Conservation (phyloP, 2,888 invertebrate genomes). For the Melanostoma mellinum region DNA sequence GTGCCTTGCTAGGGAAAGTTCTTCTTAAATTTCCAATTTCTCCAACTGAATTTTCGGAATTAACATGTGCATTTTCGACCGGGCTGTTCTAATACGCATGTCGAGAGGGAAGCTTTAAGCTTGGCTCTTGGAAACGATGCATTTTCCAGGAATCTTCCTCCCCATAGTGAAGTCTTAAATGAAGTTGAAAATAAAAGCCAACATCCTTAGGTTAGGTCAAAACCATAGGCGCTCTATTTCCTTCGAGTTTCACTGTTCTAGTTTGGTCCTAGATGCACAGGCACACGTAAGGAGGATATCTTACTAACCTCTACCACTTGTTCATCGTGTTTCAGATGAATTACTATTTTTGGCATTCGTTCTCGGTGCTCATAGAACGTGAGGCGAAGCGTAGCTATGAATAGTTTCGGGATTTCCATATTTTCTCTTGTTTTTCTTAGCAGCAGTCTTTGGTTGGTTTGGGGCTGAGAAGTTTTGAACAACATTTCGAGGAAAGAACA, state of each 20-base stretch:
- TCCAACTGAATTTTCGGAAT: constrained; percentile 37
- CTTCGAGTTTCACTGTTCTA: constrained; percentile 54
- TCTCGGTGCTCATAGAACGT: constrained; percentile 30
- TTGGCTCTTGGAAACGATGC: constrained; percentile 7
- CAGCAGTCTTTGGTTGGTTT: too few relatives aligned
- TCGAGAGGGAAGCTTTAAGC: constrained; percentile 18
- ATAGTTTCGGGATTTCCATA: neutral
- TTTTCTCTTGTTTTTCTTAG: constrained; percentile 24
- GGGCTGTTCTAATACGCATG: constrained; percentile 46
- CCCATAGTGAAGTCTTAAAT: neutral
- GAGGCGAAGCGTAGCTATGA: constrained; percentile 9
- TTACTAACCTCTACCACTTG: constrained; percentile 3
- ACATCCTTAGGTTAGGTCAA: constrained; percentile 70
- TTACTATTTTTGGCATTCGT: constrained; percentile 46
- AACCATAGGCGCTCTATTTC: constrained; percentile 63
- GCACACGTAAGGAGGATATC: constrained; percentile 18
- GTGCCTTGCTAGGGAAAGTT: constrained; percentile 25
- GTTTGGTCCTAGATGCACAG: constrained; percentile 27
- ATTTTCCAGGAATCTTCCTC: constrained; percentile 30
- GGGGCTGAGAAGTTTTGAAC: constrained; percentile 26
- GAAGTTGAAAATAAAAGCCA: constrained; percentile 21
- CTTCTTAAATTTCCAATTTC: neutral
- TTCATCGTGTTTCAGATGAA: constrained; percentile 39
- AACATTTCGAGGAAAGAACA: constrained; percentile 27
- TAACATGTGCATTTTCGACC: constrained; percentile 38